A percentile compares a stretch with the other conserved stretches of the same genome.
phyloP scores from a whole-genome alignment of 2,797 vertebrate genomes.

The Loris lydekkerianus region DNA sequence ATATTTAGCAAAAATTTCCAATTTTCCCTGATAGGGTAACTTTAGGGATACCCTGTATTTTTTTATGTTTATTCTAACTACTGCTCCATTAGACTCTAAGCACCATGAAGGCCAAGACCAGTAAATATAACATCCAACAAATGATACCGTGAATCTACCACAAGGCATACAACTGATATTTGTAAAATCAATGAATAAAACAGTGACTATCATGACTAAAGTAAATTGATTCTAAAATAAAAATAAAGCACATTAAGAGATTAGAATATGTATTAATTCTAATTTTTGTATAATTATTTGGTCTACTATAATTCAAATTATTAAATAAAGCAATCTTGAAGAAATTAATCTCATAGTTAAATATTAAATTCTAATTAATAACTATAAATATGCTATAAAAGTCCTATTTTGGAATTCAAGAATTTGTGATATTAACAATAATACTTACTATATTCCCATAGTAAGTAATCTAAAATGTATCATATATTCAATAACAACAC shows the following conservation, averaged over 20 bases:
- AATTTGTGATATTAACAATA: constrained; percentile 21
- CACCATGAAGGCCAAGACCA: background rate
- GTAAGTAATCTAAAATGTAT: constrained; percentile 34
- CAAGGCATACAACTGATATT: background rate
- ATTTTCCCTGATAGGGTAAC: too few species aligned
- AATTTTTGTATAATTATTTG: constrained; percentile 38
- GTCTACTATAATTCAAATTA: constrained; percentile 11
- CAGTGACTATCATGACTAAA: constrained; percentile 26
- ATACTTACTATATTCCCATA: constrained; percentile 25
- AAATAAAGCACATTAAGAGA: constrained; percentile 29
- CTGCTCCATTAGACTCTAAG: background rate
- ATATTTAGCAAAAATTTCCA: too few species aligned
- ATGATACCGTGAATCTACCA: background rate
- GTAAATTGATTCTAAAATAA: constrained; percentile 54
- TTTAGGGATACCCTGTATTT: too few species aligned
- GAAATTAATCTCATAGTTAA: constrained; percentile 46
- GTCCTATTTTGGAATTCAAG: constrained; percentile 27
- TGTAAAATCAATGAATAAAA: constrained; percentile 49
- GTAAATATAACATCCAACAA: background rate
- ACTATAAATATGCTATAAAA: constrained; percentile 58
- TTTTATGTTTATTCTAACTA: constrained; percentile 18
- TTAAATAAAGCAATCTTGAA: constrained; percentile 56
- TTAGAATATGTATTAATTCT: background rate
- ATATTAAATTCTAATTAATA: constrained; percentile 49
- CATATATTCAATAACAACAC: background rate